Evolutionary conservation across 2,113 vertebrate species (phyloP).

Genomic region (Anhinga rufa): DNA sequence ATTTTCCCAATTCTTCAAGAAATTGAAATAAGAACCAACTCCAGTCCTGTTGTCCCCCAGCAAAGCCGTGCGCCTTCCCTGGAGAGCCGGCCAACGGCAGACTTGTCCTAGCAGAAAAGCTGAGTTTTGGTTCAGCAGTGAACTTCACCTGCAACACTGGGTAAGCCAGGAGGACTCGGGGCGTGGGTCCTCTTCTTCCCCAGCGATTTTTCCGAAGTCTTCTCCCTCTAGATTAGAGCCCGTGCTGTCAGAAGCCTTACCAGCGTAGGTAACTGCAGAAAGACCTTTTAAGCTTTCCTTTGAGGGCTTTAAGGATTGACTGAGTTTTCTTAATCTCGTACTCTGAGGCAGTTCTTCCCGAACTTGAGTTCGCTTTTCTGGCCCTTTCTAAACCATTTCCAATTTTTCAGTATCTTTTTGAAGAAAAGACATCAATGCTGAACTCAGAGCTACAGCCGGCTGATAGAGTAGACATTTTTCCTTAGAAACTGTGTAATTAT

Average conservation of each 20-base stretch:
- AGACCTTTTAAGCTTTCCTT: neutral
- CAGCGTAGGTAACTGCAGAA: neutral
- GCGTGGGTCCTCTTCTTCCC: neutral
- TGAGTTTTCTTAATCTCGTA: neutral
- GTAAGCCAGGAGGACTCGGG: neutral
- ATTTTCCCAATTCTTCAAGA: neutral
- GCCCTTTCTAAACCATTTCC: neutral
- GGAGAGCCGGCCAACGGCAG: neutral
- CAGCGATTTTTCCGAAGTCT: accelerated
- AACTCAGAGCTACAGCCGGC: neutral
- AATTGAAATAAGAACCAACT: neutral
- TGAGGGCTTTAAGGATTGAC: neutral
- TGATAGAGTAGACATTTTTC: neutral
- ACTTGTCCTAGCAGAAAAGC: accelerated
- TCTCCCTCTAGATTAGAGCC: neutral
- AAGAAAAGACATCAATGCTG: neutral
- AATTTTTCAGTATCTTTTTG: neutral
- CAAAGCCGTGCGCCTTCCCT: neutral
- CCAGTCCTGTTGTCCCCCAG: neutral
- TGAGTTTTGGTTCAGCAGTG: neutral
- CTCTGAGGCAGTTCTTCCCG: neutral
- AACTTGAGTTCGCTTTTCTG: neutral
- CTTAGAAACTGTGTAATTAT: neutral
- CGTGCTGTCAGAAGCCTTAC: neutral
- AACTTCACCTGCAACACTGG: conserved; percentile 18